phyloP scores from a whole-genome alignment of 2,797 vertebrate species.

The Merluccius polli region DNA sequence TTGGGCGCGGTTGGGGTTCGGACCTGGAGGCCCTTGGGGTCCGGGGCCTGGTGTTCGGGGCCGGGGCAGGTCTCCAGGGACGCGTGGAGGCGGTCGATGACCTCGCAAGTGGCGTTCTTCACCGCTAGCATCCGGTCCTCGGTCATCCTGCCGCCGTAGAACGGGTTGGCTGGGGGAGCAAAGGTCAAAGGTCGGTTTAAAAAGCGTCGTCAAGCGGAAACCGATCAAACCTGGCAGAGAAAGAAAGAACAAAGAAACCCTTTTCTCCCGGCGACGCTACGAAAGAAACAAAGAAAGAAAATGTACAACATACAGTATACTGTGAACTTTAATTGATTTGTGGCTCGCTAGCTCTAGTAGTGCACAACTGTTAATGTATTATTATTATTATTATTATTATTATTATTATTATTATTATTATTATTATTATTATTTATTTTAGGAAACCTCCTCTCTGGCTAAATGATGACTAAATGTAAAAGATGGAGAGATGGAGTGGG shows the following conservation, averaged over 20 bases:
- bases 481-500: background rate
- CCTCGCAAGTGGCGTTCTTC: slow-evolving; percentile 76
- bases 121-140: slow-evolving; percentile 68
- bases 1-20: background rate
- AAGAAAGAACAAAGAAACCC: too few species aligned
- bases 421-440: too few species aligned
- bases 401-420: too few species aligned
- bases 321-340: background rate
- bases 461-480: too few species aligned
- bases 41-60: slow-evolving; percentile 66
- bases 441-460: too few species aligned
- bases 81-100: slow-evolving; percentile 84
- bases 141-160: slow-evolving; percentile 77
- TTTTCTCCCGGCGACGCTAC: background rate
- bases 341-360: background rate
- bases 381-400: too few species aligned
- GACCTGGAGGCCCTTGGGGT: slow-evolving; percentile 86
- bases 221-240: background rate
- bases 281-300: background rate
- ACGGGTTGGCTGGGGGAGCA: slow-evolving; percentile 47
- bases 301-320: background rate
- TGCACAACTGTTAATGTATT: too few species aligned
- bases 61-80: slow-evolving; percentile 84
- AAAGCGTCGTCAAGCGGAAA: background rate
- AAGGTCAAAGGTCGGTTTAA: background rate